Conservation (phyloP, 2,888 invertebrate genomes). For the Drosophila atripex region DNA sequence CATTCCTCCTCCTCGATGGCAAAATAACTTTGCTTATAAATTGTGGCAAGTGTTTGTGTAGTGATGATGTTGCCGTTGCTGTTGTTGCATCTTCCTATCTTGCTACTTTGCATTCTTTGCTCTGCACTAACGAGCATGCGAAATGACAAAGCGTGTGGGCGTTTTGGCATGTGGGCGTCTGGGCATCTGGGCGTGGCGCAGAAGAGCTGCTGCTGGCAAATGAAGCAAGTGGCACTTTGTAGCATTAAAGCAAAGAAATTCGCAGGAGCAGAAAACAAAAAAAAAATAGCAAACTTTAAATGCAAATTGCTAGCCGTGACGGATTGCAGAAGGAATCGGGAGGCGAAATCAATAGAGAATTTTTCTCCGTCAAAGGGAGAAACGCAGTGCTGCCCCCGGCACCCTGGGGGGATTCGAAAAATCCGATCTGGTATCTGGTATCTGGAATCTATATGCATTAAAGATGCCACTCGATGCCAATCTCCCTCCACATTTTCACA, state of each 20-base stretch:
- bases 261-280: conserved; percentile 12
- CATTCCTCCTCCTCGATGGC: conserved; percentile 15
- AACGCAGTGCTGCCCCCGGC: conserved; percentile 18
- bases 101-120: conserved; percentile 69
- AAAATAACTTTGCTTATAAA: conserved; percentile 76
- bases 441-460: conserved; percentile 6
- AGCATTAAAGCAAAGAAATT: conserved; percentile 60
- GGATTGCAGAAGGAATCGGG: conserved; percentile 9
- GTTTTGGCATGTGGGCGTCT: conserved; percentile 40
- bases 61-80: conserved; percentile 43
- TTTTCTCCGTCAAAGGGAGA: conserved; percentile 69
- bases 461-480: conserved; percentile 17
- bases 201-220: conserved; percentile 16
- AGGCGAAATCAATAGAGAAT: conserved; percentile 66
- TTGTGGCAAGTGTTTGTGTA: conserved; percentile 73
- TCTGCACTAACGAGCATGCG: conserved; percentile 72
- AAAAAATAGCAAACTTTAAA: conserved; percentile 57
- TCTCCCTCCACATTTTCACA: not conserved
- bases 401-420: too few relatives aligned
- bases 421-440: conserved; percentile 3
- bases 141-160: conserved; percentile 71
- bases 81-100: conserved; percentile 47
- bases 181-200: not conserved
- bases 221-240: conserved; percentile 64
- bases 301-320: conserved; percentile 61